Percentiles rank a stretch among this genome's conserved stretches.
Evolutionary conservation across 1,140 invertebrate species (phyloP).

Genomic region (Harlomillsia oculata): DNA sequence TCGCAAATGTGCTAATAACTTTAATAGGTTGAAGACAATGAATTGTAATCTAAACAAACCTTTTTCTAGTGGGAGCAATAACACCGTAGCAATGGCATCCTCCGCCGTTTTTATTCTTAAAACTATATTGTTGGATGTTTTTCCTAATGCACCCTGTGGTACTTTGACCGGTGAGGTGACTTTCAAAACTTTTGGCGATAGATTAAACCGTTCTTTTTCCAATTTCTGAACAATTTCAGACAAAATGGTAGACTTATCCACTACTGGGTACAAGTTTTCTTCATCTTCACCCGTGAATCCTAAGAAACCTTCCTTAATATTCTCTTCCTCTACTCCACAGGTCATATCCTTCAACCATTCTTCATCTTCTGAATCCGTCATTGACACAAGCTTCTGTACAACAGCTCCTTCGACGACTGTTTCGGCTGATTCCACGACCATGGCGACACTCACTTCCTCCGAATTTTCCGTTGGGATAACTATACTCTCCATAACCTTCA

Average conservation of each 20-base stretch:
- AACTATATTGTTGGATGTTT: background rate
- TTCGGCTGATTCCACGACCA: too few relatives aligned
- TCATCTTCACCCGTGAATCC: slow-evolving; percentile 20
- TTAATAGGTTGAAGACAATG: too few relatives aligned
- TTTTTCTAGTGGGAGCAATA: background rate
- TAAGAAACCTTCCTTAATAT: slow-evolving; percentile 2
- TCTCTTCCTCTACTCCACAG: background rate
- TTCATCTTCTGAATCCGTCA: slow-evolving; percentile 9
- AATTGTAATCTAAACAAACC: too few relatives aligned
- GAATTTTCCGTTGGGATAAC: too few relatives aligned
- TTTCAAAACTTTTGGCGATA: background rate
- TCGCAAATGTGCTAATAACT: background rate
- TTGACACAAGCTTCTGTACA: too few relatives aligned
- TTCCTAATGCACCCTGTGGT: background rate
- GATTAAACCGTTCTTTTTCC: slow-evolving; percentile 11
- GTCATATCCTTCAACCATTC: slow-evolving; percentile 1
- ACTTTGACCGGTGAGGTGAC: background rate
- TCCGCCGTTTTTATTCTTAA: background rate
- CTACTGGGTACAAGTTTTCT: slow-evolving; percentile 5
- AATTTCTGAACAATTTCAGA: slow-evolving; percentile 16
- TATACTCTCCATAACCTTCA: too few relatives aligned
- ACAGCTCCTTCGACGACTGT: too few relatives aligned
- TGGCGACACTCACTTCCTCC: too few relatives aligned
- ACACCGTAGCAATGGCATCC: background rate
- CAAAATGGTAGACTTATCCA: slow-evolving; percentile 15